Conservation (phyloP, 2,888 invertebrate species). For the Andrena hattorfiana region DNA sequence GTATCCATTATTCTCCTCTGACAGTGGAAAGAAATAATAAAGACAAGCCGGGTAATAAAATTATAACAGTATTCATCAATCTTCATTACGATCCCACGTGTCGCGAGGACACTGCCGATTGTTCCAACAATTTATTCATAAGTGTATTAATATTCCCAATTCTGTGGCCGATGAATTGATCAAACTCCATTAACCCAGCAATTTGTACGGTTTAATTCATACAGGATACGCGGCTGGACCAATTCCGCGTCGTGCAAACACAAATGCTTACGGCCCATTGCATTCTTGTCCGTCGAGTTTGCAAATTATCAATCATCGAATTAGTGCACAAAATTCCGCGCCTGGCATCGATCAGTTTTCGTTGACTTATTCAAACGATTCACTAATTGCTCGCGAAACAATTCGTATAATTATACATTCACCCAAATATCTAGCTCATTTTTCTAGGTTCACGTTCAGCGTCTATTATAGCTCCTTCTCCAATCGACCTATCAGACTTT, state of each 20-base stretch:
- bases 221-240: not conserved
- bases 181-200: slow-evolving; percentile 35
- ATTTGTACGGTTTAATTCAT: slow-evolving; percentile 41
- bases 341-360: slow-evolving; percentile 29
- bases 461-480: not conserved
- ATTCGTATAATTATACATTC: slow-evolving; percentile 2
- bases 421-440: not conserved
- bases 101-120: slow-evolving; percentile 25
- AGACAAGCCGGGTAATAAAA: not conserved
- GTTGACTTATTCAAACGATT: slow-evolving; percentile 40
- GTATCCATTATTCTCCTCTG: not conserved
- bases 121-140: slow-evolving; percentile 47
- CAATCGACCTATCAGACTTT: not conserved
- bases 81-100: slow-evolving; percentile 8
- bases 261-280: slow-evolving; percentile 29
- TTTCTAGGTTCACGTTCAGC: not conserved
- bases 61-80: slow-evolving; percentile 17
- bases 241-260: slow-evolving; percentile 17
- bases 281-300: slow-evolving; percentile 25
- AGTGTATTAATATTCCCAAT: slow-evolving; percentile 38
- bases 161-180: slow-evolving; percentile 37
- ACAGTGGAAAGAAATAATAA: not conserved
- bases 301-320: slow-evolving; percentile 45
- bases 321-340: slow-evolving; percentile 10
- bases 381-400: slow-evolving; percentile 10